A percentile compares a stretch with the other conserved stretches of the same genome.
phyloP scores from a whole-genome alignment of 2,797 vertebrate genomes.

The Muscicapa striata region DNA sequence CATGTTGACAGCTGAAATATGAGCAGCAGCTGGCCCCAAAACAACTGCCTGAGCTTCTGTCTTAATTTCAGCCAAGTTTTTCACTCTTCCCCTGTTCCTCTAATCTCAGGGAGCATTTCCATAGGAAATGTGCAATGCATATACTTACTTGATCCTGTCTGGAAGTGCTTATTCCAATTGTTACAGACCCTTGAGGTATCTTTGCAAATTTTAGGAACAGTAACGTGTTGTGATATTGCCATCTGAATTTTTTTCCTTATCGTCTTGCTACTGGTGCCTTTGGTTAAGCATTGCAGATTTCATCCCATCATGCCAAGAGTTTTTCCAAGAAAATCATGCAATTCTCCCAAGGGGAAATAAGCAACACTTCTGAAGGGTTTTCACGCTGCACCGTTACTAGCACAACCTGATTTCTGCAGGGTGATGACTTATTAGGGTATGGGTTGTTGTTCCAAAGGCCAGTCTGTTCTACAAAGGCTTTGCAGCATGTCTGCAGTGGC shows the following conservation, averaged over 20 bases:
- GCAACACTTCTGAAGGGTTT: not conserved
- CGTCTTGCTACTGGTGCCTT: not conserved
- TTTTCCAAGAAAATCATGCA: not conserved
- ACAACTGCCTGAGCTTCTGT: not conserved
- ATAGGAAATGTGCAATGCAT: not conserved
- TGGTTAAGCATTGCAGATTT: not conserved
- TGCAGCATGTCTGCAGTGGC: not conserved
- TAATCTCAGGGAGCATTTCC: not conserved
- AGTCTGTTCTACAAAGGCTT: not conserved
- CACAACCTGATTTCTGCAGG: not conserved
- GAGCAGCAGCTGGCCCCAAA: not conserved
- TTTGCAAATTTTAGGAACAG: not conserved
- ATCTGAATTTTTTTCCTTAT: not conserved
- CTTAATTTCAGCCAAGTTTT: not conserved
- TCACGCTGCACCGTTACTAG: not conserved
- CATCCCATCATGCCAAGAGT: not conserved
- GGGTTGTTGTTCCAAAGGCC: not conserved
- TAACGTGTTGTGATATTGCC: not conserved
- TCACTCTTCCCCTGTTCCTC: not conserved
- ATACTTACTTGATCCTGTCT: not conserved
- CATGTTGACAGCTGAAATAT: constrained; percentile 5
- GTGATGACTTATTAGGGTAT: not conserved
- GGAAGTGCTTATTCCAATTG: not conserved
- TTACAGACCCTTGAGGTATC: not conserved
- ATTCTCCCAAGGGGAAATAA: not conserved